Evolutionary conservation across 1,140 invertebrate species (phyloP).

Genomic region (Holotrichia oblita): DNA sequence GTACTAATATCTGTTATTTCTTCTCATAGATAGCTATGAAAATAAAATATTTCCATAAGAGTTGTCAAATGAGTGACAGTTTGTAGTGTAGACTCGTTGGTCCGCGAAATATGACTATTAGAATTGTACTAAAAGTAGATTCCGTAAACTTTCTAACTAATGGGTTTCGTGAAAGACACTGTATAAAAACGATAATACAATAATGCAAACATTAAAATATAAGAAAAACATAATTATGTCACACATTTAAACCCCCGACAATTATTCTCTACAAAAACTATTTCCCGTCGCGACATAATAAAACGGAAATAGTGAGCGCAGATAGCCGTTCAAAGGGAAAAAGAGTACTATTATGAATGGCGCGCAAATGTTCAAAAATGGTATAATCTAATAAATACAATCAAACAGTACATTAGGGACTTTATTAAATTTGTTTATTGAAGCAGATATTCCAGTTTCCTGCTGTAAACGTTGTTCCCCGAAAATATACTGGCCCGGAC

Average conservation of each 20-base stretch:
- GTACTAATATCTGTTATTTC: too few relatives aligned
- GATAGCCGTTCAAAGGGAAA: not conserved
- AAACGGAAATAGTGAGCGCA: slow-evolving; percentile 16
- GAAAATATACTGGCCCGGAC: slow-evolving; percentile 46
- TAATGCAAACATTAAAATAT: not conserved
- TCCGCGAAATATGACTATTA: too few relatives aligned
- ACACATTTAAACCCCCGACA: not conserved
- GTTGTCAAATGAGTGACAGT: too few relatives aligned
- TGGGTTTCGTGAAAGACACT: too few relatives aligned
- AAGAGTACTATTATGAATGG: not conserved
- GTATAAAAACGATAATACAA: too few relatives aligned
- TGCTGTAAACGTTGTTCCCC: slow-evolving; percentile 43
- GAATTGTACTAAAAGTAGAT: too few relatives aligned
- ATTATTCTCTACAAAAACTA: not conserved
- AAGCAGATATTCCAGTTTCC: slow-evolving; percentile 43
- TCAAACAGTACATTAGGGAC: slow-evolving; percentile 33
- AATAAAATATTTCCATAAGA: too few relatives aligned
- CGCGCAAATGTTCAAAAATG: slow-evolving; percentile 18
- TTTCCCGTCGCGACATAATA: slow-evolving; percentile 8
- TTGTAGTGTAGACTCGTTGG: too few relatives aligned
- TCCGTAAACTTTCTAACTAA: too few relatives aligned
- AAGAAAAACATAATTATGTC: not conserved
- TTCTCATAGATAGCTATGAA: too few relatives aligned
- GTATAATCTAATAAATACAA: slow-evolving; percentile 26
- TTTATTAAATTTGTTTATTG: slow-evolving; percentile 46